These are phyloP conservation scores for Andrena praecox DNA, from an alignment of 2,888 invertebrate genomes.

Conservation along the genomic window DNA sequence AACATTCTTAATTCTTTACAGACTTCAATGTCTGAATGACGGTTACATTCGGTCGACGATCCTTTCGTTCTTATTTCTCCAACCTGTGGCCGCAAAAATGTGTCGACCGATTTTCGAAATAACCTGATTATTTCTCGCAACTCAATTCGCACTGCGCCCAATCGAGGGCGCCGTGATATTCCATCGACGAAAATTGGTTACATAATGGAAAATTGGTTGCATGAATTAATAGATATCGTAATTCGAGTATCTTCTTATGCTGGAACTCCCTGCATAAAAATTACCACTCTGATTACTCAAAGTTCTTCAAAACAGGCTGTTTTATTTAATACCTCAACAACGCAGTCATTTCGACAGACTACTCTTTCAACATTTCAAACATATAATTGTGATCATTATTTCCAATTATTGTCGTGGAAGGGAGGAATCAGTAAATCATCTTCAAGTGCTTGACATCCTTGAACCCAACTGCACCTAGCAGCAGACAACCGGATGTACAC, in stretches of 20 bases:
- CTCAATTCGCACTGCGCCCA: neutral
- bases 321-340: neutral
- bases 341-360: no score
- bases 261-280: neutral
- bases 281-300: neutral
- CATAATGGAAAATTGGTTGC: constrained; percentile 2
- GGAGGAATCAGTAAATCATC: neutral
- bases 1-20: neutral
- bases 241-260: neutral
- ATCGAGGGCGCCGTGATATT: neutral
- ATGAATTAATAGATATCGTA: neutral
- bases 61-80: neutral
- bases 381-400: no score
- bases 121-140: neutral
- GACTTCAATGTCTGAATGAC: neutral
- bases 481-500: neutral
- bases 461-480: neutral
- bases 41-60: neutral
- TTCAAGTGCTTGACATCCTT: neutral
- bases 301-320: neutral
- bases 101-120: neutral
- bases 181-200: constrained; percentile 33
- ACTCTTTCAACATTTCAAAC: no score
- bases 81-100: neutral
- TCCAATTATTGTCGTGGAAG: no score